Evolutionary conservation across 2,113 vertebrate genomes (phyloP), one percentile per base, ranked within the genome.

Genomic region (Pteronura brasiliensis): DNA sequence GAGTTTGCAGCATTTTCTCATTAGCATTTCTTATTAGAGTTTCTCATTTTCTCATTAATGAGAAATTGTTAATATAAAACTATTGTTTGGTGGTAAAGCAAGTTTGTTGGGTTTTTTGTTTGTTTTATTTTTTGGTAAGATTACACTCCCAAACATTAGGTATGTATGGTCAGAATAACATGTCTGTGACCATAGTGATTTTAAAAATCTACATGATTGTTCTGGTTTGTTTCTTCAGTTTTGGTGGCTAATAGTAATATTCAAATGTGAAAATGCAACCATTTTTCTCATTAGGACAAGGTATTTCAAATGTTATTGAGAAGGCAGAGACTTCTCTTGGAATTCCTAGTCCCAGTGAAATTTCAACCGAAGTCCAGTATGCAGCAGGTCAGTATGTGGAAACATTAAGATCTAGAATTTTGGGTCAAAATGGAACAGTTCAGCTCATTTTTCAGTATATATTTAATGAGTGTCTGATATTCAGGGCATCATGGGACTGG

Each of bases 291-390:
- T 59, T 98, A 99, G 99, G 99, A 93, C 99, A 99, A 97, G 99
- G 99, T 27, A 99, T 99, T 98, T 99, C 99, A 96, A 99, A 99
- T 98, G 99, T 99, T 90, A 99, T 99, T n/a, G 99, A 99, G 98
- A 99, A 99, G 98, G 99, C 99, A 18, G 99, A 99, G 98, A 99
- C 99, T 1, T 99, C 99, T 0, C 98, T 99, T 95, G 99, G 99
- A 79, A 99, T 99, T 85, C 99, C 99, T 55, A 99, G 99, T 97
- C 99, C 99, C 9, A 98, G 94, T 57, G 99, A 99, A 96, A 98
- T 99, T 65, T 99, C 99, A 0, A 96, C 99, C 11, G 99, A 99
- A 85, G 96, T 84, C 71, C 97, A 95, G 49, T 90, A 98, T 98
- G 83, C 98, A 98, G 83, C 96, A 98, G 99, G 98, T 99, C 49